Conservation (phyloP, 2,113 vertebrate species). For the Spea multiplicata region DNA sequence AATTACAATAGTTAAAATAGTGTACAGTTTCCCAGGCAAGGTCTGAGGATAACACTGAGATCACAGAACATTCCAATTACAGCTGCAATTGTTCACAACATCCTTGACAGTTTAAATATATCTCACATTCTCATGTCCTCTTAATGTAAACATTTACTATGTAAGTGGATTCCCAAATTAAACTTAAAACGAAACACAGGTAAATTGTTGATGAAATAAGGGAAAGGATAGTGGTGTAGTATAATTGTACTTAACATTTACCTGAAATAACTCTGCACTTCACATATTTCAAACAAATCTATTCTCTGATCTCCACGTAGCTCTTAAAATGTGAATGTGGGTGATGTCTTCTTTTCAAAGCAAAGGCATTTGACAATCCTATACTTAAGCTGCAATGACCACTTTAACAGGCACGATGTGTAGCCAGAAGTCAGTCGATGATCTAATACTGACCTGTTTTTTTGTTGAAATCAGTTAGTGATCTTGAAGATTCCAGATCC, state of each 20-base stretch:
- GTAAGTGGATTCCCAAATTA: constrained; percentile 68
- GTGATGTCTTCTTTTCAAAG: background rate
- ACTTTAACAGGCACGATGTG: background rate
- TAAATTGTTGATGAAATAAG: constrained; percentile 63
- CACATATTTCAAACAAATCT: constrained; percentile 1
- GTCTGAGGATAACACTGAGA: constrained; percentile 47
- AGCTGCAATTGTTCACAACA: constrained; percentile 74
- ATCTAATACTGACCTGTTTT: too few relatives aligned
- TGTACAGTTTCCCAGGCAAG: constrained; percentile 7
- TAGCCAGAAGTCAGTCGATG: background rate
- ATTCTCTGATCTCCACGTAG: background rate
- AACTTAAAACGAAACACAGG: constrained; percentile 65
- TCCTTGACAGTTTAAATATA: constrained; percentile 72
- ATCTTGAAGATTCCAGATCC: too few relatives aligned
- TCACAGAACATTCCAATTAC: constrained; percentile 56
- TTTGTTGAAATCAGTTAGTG: too few relatives aligned
- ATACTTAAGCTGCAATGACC: background rate
- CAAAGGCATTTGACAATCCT: background rate
- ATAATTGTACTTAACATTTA: constrained; percentile 26
- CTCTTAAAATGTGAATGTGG: constrained; percentile 8
- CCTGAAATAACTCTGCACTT: constrained; percentile 11
- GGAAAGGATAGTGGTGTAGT: constrained; percentile 50
- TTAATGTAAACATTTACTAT: constrained; percentile 72
- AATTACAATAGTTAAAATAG: constrained; percentile 23
- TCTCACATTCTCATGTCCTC: constrained; percentile 72